phyloP scores from a whole-genome alignment of 2,113 vertebrate genomes.

The Gallinago undulata region DNA sequence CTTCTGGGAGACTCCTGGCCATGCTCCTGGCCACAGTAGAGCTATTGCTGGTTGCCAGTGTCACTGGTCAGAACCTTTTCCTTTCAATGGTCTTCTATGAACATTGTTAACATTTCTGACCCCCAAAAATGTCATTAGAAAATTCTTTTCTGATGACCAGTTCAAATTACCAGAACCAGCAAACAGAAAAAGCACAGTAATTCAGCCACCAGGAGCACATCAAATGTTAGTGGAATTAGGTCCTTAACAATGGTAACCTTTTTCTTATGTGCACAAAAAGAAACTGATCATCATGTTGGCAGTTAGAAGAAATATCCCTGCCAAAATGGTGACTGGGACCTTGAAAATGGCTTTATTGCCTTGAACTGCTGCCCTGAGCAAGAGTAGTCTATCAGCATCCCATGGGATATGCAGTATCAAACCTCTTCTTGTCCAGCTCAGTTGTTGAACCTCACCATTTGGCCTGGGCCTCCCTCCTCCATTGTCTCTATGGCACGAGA shows the following conservation, averaged over 20 bases:
- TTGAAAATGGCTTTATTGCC: neutral
- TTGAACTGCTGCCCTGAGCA: neutral
- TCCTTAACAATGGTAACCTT: neutral
- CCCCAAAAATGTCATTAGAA: neutral
- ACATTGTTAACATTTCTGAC: neutral
- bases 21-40: neutral
- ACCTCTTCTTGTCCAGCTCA: neutral
- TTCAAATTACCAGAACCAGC: neutral
- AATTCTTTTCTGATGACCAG: neutral
- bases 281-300: neutral
- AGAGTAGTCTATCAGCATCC: neutral
- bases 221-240: neutral
- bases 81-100: neutral
- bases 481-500: fast-evolving
- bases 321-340: neutral
- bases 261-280: neutral
- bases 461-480: neutral
- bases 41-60: neutral
- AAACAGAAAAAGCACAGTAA: neutral
- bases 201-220: neutral
- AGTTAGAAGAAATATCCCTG: neutral
- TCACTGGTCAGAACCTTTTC: neutral
- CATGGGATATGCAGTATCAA: neutral
- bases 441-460: neutral
- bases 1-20: neutral